These are phyloP conservation scores for Drosophila arizonae DNA, from an alignment of 1,140 invertebrate genomes.

Conservation along the genomic window DNA sequence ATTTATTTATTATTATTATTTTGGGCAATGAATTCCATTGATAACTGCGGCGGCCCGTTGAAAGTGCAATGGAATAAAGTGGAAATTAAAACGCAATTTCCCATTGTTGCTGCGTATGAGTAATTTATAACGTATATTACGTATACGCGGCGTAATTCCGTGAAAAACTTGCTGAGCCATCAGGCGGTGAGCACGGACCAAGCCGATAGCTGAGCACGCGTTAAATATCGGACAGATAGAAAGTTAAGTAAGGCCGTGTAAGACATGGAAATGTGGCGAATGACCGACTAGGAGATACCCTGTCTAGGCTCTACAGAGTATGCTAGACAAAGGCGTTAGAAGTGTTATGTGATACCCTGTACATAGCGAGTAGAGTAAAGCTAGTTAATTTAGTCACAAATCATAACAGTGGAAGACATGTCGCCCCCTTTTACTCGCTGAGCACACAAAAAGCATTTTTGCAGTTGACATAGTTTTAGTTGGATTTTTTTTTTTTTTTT, in stretches of 20 bases:
- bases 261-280: no score
- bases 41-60: conserved; percentile 19
- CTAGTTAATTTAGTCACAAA: no score
- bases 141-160: conserved; percentile 35
- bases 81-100: conserved; percentile 31
- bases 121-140: conserved; percentile 41
- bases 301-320: no score
- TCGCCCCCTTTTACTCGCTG: no score
- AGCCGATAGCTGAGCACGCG: conserved; percentile 22
- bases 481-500: background rate
- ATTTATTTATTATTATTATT: conserved; percentile 16
- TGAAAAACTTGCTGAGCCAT: conserved; percentile 7
- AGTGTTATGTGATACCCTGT: no score
- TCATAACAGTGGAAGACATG: no score
- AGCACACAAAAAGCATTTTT: background rate
- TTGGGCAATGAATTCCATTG: conserved; percentile 22
- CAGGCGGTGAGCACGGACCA: conserved; percentile 17
- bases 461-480: conserved; percentile 30
- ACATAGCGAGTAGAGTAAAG: no score
- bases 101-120: conserved; percentile 37
- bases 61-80: conserved; percentile 20
- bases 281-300: no score
- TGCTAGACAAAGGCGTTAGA: no score
- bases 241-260: background rate
- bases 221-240: conserved; percentile 24